Evolutionary conservation across 2,888 invertebrate species (phyloP).

Genomic region (Arenicola marina): DNA sequence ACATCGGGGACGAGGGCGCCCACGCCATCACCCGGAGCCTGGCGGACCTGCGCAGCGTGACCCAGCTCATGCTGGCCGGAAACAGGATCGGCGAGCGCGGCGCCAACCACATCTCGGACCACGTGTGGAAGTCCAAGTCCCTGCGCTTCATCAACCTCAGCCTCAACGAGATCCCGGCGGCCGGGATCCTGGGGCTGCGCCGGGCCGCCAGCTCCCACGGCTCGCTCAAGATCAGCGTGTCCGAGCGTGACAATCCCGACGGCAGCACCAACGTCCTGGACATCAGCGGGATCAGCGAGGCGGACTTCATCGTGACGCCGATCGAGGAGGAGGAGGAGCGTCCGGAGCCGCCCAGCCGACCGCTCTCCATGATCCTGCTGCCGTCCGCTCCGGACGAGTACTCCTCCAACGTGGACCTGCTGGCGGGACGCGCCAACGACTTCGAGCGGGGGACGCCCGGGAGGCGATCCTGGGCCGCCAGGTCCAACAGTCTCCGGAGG

Average conservation of each 20-base stretch:
- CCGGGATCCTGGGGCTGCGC: slow-evolving; percentile 19
- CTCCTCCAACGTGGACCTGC: slow-evolving; percentile 11
- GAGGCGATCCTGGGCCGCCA: neutral
- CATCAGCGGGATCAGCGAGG: neutral
- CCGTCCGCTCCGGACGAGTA: neutral
- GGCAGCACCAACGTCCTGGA: neutral
- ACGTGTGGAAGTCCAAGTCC: slow-evolving; percentile 25
- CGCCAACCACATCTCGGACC: slow-evolving; percentile 2
- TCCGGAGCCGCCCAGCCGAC: neutral
- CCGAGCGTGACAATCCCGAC: neutral
- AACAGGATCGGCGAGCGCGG: slow-evolving; percentile 12
- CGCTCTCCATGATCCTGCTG: no score
- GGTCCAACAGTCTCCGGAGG: slow-evolving; percentile 1
- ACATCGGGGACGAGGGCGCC: slow-evolving; percentile 25
- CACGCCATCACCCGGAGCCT: slow-evolving; percentile 17
- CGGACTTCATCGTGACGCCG: neutral
- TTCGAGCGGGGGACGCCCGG: neutral
- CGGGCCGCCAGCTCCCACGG: slow-evolving; percentile 7
- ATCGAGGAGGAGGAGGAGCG: neutral
- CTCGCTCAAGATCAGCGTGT: neutral
- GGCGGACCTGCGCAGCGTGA: slow-evolving; percentile 8
- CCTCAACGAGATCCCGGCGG: slow-evolving; percentile 22
- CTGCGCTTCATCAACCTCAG: slow-evolving; percentile 24
- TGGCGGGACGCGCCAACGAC: slow-evolving; percentile 8
- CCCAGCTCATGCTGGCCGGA: slow-evolving; percentile 14